These are phyloP conservation scores for Bos indicus DNA, from an alignment of 2,113 vertebrate genomes.

Conservation along the genomic window DNA sequence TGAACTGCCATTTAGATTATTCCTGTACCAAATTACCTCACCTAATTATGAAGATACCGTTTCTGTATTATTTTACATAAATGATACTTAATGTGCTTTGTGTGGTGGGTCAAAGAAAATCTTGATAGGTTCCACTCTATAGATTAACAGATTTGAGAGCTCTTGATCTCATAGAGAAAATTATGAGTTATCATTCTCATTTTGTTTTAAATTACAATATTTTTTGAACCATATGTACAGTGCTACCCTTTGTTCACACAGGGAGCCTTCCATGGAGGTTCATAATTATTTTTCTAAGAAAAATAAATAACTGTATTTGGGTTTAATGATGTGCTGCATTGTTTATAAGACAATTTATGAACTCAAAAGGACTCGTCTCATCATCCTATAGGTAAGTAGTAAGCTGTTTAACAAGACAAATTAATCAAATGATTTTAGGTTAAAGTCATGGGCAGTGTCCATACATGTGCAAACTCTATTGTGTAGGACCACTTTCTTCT, in stretches of 20 bases:
- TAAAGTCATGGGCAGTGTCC: conserved; percentile 64
- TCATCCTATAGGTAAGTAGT: conserved; percentile 69
- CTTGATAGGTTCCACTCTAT: neutral
- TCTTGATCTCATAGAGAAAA: conserved; percentile 58
- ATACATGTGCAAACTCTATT: conserved; percentile 52
- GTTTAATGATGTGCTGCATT: conserved; percentile 68
- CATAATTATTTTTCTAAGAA: conserved; percentile 59
- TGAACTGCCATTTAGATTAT: neutral
- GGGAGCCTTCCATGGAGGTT: conserved; percentile 38
- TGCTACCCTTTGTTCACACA: conserved; percentile 37
- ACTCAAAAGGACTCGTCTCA: conserved; percentile 65
- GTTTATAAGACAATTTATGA: conserved; percentile 72
- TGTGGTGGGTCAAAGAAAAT: conserved; percentile 5
- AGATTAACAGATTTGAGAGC: neutral
- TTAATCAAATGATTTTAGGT: conserved; percentile 69
- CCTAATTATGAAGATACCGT: neutral
- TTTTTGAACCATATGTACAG: conserved; percentile 32
- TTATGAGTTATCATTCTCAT: conserved; percentile 34
- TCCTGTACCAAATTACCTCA: neutral
- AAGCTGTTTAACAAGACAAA: conserved; percentile 69
- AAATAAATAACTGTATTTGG: conserved; percentile 64
- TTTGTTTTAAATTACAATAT: conserved; percentile 41
- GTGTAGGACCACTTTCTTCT: conserved; percentile 47
- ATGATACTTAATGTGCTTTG: neutral
- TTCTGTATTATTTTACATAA: neutral